These are phyloP conservation scores for Maccullochella peelii DNA, from an alignment of 2,113 vertebrate species.

Conservation along the genomic window DNA sequence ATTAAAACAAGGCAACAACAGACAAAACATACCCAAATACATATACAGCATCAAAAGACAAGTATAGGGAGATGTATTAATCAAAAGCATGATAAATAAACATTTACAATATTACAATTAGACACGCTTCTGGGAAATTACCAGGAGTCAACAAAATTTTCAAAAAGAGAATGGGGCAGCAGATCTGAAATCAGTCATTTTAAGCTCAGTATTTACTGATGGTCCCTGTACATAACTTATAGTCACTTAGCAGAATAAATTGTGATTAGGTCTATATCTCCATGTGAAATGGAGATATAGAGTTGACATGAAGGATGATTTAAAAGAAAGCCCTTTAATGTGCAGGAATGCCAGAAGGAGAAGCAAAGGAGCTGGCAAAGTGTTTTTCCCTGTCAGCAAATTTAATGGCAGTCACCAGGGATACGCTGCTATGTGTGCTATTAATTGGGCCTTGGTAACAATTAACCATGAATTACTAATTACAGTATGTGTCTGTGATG, in stretches of 20 bases:
- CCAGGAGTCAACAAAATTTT: not conserved
- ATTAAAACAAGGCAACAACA: not conserved
- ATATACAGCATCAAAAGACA: not conserved
- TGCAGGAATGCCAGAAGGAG: not conserved
- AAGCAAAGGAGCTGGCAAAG: slow-evolving; percentile 5
- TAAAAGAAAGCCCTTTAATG: not conserved
- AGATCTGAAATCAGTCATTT: not conserved
- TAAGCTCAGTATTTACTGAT: not conserved
- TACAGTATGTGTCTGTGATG: slow-evolving; percentile 6
- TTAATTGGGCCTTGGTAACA: slow-evolving; percentile 24
- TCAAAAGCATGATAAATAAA: not conserved
- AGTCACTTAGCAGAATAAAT: not conserved
- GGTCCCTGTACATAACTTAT: not conserved
- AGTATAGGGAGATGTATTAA: not conserved
- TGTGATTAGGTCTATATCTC: not conserved
- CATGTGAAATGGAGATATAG: not conserved
- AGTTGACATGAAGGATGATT: not conserved
- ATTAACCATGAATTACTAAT: slow-evolving; percentile 18
- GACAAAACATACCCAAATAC: too few relatives aligned
- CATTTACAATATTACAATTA: not conserved
- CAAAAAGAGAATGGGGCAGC: not conserved
- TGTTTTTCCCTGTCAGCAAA: slow-evolving; percentile 36
- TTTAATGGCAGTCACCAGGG: slow-evolving; percentile 26
- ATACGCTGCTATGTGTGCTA: not conserved
- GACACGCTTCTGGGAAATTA: not conserved